Evolutionary conservation across 2,113 vertebrate species (phyloP), one percentile per base, ranked within the genome.

Genomic region (Toxostoma redivivum): DNA sequence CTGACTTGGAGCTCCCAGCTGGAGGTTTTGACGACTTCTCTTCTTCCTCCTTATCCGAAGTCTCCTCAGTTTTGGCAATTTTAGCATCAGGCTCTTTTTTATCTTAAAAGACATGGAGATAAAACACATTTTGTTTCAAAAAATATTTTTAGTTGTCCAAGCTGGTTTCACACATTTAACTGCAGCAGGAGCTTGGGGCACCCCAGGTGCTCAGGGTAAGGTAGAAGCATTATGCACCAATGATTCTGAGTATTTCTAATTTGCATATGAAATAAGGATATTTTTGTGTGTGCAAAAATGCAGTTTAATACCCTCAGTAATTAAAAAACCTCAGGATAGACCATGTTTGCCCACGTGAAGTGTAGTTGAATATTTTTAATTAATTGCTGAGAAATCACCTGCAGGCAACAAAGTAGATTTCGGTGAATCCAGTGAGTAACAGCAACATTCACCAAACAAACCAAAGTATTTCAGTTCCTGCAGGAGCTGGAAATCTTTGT

Each of bases 21-120:
- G 85, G 40, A 38, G 80, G 33, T 51, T 88, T 82, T 24, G 83
- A 72, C 45, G 95, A 37, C 51, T 92, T 94, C 50, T 77, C 91
- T 30, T 95, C 94, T 83, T 96, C 93, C 56, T 96, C 94, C 31
- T 89, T 73, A 56, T 76, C 83, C 0, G 40, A 37, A 40, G 47
- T 56, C 62, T 71, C 42, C 65, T 97, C 74, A 0, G 95, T 90
- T 91, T 97, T 98, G 67, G 83, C 60, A 48, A 65, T 87, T 97
- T 96, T 97, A 62, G 95, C 97, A 64, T 72, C 90, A 69, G 96
- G 90, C 24, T 96, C 93, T 84, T 97, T 96, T 78, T 93, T 94
- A 67, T 97, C 97, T 98, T 67, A 81, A 92, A 28, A 70, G 44
- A 88, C 33, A 31, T 24, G 58, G 40, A 77, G n/a, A 11, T 61